Conservation (phyloP, 2,797 vertebrate genomes). For the Hipposideros larvatus region DNA sequence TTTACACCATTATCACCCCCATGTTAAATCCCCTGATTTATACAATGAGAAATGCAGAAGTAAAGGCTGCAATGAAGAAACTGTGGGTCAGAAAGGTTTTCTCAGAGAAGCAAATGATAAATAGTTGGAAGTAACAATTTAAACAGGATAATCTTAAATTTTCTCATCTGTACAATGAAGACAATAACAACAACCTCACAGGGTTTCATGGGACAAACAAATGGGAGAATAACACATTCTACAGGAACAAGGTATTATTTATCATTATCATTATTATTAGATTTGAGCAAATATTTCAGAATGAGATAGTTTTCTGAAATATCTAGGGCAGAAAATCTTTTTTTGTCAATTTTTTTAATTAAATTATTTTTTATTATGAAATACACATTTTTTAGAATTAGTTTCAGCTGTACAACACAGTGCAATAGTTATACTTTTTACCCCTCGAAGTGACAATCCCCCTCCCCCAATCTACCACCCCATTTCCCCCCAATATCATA, state of each 20-base stretch:
- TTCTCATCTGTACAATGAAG: background rate
- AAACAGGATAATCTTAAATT: background rate
- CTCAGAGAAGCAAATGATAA: background rate
- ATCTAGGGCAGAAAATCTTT: background rate
- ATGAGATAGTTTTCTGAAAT: background rate
- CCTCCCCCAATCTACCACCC: too few species aligned
- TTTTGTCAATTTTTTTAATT: too few species aligned
- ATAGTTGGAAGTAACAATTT: background rate
- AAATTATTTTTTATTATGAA: too few species aligned
- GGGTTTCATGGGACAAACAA: background rate
- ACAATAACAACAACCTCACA: background rate
- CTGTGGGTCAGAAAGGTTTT: constrained; percentile 73
- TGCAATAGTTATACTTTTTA: too few species aligned
- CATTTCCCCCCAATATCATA: too few species aligned
- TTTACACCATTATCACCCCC: constrained; percentile 83
- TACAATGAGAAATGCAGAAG: constrained; percentile 78
- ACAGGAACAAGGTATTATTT: background rate
- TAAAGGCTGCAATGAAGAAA: constrained; percentile 84
- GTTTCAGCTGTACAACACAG: too few species aligned
- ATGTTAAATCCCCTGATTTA: constrained; percentile 85
- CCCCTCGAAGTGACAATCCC: too few species aligned
- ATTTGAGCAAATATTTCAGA: background rate
- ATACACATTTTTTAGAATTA: too few species aligned
- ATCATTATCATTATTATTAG: background rate
- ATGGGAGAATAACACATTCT: background rate